Base-by-base conservation (phyloP, 2,797 vertebrate genomes). In the Lepilemur ruficaudatus region DNA sequence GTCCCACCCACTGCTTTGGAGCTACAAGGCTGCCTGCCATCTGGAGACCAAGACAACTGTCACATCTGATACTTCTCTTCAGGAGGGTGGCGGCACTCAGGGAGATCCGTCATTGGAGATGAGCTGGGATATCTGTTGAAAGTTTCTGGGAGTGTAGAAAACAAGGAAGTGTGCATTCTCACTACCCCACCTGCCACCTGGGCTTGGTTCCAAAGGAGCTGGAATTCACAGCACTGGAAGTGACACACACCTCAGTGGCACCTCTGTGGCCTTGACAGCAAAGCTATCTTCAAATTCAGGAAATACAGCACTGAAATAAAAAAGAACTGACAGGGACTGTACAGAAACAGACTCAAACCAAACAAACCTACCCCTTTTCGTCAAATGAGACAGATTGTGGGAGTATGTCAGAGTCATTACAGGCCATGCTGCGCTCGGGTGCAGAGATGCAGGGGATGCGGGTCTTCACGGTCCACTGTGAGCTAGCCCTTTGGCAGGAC, bases 231-330 rank as follows among this genome's bases (percentile, higher is more conserved):
- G 32, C 65, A 48, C 76, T 83, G 85, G 85, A 93, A 89, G 48
- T 63, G 50, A 67, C 0, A 5, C 50, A 67, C 0, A 5, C 50
- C 18, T 97, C 50, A 5, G 3, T 87, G 94, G 63, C 41, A 73
- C 72, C 35, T 95, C 38, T 3, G 1, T 82, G 89, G 82, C 75
- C 89, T 96, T 94, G 94, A 97, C 87, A 93, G 79, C 35, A 67
- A 59, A 92, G 59, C 83, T 95, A 67, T 92, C 76, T 94, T 91
- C 78, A 86, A 73, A 80, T 96, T 73, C 0, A n/a, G 91, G 55
- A 91, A 95, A 90, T 89, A 55, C 38, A 23, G 30, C 59, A 4
- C 61, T 14, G n/a, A 97, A 97, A 95, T 89, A 61, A 55, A 82
- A 92, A 32, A 4, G 14, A 22, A 28, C 52, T 78, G 67, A 92